phyloP scores from a whole-genome alignment of 2,797 vertebrate genomes.

The Tamandua tetradactyla region DNA sequence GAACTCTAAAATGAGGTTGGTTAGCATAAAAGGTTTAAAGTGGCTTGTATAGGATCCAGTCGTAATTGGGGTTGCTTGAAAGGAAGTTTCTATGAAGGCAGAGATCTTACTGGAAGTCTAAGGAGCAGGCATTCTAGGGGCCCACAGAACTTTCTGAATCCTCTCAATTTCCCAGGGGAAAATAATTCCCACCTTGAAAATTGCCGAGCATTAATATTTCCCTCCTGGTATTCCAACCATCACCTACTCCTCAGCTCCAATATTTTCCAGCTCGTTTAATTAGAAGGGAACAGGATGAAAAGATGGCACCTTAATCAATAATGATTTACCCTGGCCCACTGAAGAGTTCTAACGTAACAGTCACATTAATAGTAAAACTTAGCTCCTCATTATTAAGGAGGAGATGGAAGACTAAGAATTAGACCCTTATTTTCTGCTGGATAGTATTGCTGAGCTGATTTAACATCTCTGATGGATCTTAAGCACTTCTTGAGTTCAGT shows the following conservation, averaged over 20 bases:
- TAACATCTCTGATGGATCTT: conserved; percentile 52
- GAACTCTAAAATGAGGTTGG: not conserved
- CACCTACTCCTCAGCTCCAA: conserved; percentile 50
- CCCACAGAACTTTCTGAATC: not conserved
- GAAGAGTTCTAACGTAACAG: conserved; percentile 68
- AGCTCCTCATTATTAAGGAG: conserved; percentile 82
- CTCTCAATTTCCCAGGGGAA: not conserved
- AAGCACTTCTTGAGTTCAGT: conserved; percentile 41
- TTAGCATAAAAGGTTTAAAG: not conserved
- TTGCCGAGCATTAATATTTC: not conserved
- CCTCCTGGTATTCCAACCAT: conserved; percentile 30
- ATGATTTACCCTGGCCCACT: conserved; percentile 79
- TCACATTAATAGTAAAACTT: conserved; percentile 78
- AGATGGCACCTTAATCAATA: conserved; percentile 82
- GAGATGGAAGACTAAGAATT: conserved; percentile 77
- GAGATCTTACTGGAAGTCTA: not conserved
- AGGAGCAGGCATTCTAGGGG: accelerated
- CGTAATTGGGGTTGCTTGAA: not conserved
- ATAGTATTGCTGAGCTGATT: conserved; percentile 66
- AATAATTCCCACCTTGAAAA: conserved; percentile 19
- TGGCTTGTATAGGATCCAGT: not conserved
- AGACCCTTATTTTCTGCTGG: conserved; percentile 78
- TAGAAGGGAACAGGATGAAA: conserved; percentile 75
- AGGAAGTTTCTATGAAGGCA: not conserved
- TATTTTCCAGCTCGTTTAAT: conserved; percentile 72